Evolutionary conservation across 2,888 invertebrate species (phyloP), one percentile per base, ranked within the genome.

Genomic region (Drosophila lacicola): DNA sequence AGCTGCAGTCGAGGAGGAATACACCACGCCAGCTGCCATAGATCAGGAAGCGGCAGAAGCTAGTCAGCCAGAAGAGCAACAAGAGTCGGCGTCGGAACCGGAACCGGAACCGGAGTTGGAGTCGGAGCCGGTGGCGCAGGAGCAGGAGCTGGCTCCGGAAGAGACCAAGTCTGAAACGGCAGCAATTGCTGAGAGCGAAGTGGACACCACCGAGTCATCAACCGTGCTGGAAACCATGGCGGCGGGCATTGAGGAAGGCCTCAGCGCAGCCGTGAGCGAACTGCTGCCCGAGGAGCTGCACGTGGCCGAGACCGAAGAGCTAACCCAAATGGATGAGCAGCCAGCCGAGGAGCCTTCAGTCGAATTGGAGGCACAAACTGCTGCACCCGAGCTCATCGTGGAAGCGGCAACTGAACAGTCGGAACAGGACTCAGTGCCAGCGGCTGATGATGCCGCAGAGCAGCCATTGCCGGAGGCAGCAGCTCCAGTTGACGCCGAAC

Each of bases 241-340:
- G 5, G 72, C 60, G 4, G 67, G 70, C 49, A 61, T 83, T 4
- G 87, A 83, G 25, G 70, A 83, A n/a, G 84, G 84, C 1, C 69
- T 88, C 1, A 77, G 66, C 13, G 87, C 72, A 1, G 82, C 71
- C 33, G 70, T 75, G 51, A 70, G 64, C 21, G 69, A 81, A 13
- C 46, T 85, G 21, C 45, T 76, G 62, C 85, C 85, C 14, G 70
- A 80, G 19, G 74, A 77, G 46, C 14, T 62, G 17, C 45, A 10
- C 14, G 33, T 34, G 6, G 57, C 57, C n/a, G 69, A 56, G 9
- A 21, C 44, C 3, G 50, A 42, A 11, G 74, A 53, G 9, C 56
- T 50, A 14, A 49, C 11, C 2, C 64, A 69, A 19, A 33, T n/a
- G 11, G 56, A 39, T 4, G 57, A 57, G 19, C 57, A 62, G 13